Conservation (phyloP, 2,888 invertebrate species). For the Lepidochrysops patricia region DNA sequence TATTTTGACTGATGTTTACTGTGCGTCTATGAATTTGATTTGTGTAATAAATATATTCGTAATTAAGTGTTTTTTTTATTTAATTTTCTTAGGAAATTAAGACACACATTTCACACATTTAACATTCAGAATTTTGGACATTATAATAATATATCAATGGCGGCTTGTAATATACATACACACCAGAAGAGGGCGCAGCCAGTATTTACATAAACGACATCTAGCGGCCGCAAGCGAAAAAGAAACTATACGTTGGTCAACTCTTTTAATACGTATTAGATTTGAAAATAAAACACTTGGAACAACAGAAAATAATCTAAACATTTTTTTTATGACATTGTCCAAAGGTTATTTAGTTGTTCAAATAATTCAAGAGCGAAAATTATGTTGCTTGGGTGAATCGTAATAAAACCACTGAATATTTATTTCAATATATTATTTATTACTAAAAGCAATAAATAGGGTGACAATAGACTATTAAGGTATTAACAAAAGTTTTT, state of each 20-base stretch:
- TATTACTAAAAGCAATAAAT: constrained; percentile 72
- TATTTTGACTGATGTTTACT: constrained; percentile 27
- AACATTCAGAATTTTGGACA: too few relatives aligned
- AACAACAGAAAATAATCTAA: too few relatives aligned
- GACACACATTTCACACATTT: background rate
- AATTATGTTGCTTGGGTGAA: background rate
- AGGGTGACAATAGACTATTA: constrained; percentile 66
- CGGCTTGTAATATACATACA: too few relatives aligned
- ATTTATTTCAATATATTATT: constrained; percentile 39
- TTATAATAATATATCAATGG: too few relatives aligned
- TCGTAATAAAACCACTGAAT: constrained; percentile 10
- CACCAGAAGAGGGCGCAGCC: too few relatives aligned
- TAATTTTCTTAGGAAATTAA: background rate
- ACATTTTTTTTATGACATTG: too few relatives aligned
- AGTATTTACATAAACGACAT: background rate
- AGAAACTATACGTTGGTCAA: too few relatives aligned
- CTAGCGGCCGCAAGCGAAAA: background rate
- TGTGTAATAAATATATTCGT: constrained; percentile 22
- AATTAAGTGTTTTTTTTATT: constrained; percentile 15
- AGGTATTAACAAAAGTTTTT: constrained; percentile 63
- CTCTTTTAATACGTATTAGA: too few relatives aligned
- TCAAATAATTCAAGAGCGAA: background rate
- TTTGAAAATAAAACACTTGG: too few relatives aligned
- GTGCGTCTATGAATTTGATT: constrained; percentile 21
- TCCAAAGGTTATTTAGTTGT: too few relatives aligned